These are phyloP conservation scores for Piprites chloris DNA, from an alignment of 2,113 vertebrate genomes.

Conservation along the genomic window DNA sequence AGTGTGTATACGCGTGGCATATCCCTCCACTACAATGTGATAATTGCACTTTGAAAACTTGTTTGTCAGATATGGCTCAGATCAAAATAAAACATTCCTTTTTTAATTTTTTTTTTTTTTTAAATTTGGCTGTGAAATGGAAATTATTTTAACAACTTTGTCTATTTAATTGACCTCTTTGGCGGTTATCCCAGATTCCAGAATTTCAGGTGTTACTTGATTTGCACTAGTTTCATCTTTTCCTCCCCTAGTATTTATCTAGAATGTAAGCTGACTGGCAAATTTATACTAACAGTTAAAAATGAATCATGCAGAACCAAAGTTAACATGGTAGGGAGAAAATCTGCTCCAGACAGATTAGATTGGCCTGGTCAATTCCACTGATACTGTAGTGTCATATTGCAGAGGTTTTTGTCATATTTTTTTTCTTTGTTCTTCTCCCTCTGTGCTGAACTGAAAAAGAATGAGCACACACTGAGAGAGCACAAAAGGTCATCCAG, in stretches of 20 bases:
- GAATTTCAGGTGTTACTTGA: slow-evolving; percentile 10
- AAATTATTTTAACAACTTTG: not conserved
- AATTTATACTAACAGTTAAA: not conserved
- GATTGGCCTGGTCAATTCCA: not conserved
- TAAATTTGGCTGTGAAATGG: not conserved
- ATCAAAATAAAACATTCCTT: not conserved
- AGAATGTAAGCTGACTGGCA: not conserved
- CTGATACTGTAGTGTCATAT: not conserved
- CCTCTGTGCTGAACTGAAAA: not conserved
- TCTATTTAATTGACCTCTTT: not conserved
- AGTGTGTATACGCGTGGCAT: not conserved
- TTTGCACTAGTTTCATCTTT: not conserved
- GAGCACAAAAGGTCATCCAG: not conserved
- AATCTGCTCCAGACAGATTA: not conserved
- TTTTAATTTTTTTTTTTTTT: not conserved
- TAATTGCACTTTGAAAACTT: not conserved
- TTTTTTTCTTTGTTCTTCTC: not conserved
- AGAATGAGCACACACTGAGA: not conserved
- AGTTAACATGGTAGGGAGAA: not conserved
- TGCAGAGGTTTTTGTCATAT: not conserved
- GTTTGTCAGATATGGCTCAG: not conserved
- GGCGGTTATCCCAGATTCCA: not conserved
- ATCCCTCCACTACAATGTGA: not conserved
- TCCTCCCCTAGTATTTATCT: not conserved
- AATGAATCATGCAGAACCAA: not conserved